Conservation (phyloP, 2,797 vertebrate species). For the Sciaenops ocellatus region DNA sequence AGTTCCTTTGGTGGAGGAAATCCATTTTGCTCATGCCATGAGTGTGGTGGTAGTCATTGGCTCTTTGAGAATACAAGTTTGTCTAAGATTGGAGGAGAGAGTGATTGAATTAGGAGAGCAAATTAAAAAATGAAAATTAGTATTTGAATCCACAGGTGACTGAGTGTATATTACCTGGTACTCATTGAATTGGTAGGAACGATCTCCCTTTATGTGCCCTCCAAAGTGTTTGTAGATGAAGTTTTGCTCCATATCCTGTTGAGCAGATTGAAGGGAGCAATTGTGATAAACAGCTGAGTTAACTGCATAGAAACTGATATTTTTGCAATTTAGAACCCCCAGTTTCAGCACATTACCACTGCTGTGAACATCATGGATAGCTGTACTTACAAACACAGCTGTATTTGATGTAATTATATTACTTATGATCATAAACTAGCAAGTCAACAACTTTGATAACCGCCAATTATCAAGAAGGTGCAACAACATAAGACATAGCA, state of each 20-base stretch:
- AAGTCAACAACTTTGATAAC: too few species aligned
- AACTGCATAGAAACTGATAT: too few species aligned
- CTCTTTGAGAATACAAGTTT: background rate
- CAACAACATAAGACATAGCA: too few species aligned
- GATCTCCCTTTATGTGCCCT: background rate
- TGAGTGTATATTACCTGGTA: constrained; percentile 30
- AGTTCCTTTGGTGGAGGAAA: background rate
- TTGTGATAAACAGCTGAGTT: background rate
- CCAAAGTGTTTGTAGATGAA: background rate
- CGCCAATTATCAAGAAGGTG: too few species aligned
- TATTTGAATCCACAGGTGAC: too few species aligned
- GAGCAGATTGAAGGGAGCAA: background rate
- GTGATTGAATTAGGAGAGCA: background rate
- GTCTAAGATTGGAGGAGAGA: background rate
- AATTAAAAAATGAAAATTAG: too few species aligned
- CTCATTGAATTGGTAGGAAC: background rate
- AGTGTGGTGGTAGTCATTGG: background rate
- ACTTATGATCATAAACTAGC: too few species aligned
- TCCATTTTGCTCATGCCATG: background rate
- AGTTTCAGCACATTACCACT: too few species aligned
- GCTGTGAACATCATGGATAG: too few species aligned
- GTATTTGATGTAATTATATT: too few species aligned
- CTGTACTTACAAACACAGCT: too few species aligned
- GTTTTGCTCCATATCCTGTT: constrained; percentile 35
- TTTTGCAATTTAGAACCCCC: too few species aligned